Percentiles rank a stretch among this genome's conserved stretches.
Evolutionary conservation across 2,888 invertebrate species (phyloP).

Genomic region (Drosophila kambysellisi): DNA sequence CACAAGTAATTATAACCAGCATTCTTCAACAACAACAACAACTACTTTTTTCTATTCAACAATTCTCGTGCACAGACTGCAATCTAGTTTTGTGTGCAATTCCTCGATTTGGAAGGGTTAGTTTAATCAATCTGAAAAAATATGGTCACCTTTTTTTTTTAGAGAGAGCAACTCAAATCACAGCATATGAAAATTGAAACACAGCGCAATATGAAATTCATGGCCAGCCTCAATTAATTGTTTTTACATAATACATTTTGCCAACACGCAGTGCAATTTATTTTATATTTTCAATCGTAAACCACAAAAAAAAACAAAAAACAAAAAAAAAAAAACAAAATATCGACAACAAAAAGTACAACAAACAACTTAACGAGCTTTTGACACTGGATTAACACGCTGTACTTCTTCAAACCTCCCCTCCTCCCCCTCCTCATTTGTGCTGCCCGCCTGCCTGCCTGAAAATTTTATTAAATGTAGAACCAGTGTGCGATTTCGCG

Average conservation of each 20-base stretch:
- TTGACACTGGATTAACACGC: constrained; percentile 81
- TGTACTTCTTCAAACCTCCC: constrained; percentile 78
- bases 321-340: not conserved
- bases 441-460: constrained; percentile 79
- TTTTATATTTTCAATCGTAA: constrained; percentile 45
- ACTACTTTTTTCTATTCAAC: not conserved
- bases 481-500: constrained; percentile 54
- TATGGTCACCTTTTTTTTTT: not conserved
- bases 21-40: not conserved
- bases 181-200: constrained; percentile 30
- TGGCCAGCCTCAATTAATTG: constrained; percentile 42
- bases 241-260: constrained; percentile 28
- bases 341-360: constrained; percentile 37
- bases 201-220: constrained; percentile 71
- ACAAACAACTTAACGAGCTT: constrained; percentile 45
- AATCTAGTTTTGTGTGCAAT: constrained; percentile 13
- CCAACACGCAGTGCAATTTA: constrained; percentile 44
- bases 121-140: not conserved
- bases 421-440: constrained; percentile 55
- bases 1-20: constrained; percentile 89
- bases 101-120: not conserved
- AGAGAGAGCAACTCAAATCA: not conserved
- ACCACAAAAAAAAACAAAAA: constrained; percentile 29
- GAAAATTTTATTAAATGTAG: constrained; percentile 48
- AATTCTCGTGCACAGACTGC: constrained; percentile 17